phyloP scores from a whole-genome alignment of 2,113 vertebrate genomes.

The Thomomys bottae region DNA sequence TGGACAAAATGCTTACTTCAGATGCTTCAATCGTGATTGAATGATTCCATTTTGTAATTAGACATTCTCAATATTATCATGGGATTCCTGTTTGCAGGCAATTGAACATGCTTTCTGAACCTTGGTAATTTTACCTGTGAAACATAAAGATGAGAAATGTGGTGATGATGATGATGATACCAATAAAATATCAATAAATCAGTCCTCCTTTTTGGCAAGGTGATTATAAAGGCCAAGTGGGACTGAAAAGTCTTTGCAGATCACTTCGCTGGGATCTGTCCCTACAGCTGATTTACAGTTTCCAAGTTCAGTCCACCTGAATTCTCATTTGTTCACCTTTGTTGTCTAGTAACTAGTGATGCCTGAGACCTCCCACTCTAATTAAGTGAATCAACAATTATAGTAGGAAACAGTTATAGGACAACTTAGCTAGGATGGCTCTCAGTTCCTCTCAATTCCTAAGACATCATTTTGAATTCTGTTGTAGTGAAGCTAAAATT shows the following conservation, averaged over 20 bases:
- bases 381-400: background rate
- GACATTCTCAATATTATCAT: background rate
- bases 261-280: background rate
- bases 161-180: background rate
- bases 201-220: background rate
- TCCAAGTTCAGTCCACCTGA: background rate
- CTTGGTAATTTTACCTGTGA: slow-evolving; percentile 14
- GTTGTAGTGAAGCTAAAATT: background rate
- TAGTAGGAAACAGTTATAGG: slow-evolving; percentile 2
- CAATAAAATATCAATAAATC: background rate
- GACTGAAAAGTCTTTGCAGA: background rate
- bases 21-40: background rate
- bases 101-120: background rate
- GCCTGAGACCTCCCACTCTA: background rate
- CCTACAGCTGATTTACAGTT: background rate
- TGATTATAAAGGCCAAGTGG: background rate
- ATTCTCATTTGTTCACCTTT: background rate
- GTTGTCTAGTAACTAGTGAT: slow-evolving; percentile 22
- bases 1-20: too few species aligned
- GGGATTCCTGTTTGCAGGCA: background rate
- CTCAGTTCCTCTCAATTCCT: background rate
- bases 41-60: background rate
- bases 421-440: background rate
- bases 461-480: slow-evolving; percentile 18
- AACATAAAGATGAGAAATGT: background rate